A percentile compares a stretch with the other conserved stretches of the same genome.
Evolutionary conservation across 2,113 vertebrate species (phyloP).

Genomic region (Pollimyrus isidori): DNA sequence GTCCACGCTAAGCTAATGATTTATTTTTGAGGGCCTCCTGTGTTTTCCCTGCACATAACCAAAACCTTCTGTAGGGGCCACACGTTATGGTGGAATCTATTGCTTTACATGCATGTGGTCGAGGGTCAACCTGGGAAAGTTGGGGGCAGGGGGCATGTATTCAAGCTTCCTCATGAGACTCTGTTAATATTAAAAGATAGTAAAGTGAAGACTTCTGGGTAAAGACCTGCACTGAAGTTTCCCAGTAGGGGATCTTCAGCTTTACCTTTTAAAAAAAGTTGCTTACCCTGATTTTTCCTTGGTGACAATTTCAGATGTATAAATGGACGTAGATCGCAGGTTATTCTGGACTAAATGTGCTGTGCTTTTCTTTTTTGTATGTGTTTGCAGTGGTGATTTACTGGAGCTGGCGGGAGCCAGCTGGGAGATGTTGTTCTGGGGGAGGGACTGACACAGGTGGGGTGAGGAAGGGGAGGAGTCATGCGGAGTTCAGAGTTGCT

Average conservation of each 20-base stretch:
- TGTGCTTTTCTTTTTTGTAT: background rate
- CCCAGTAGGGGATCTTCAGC: background rate
- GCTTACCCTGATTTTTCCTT: background rate
- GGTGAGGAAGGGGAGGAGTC: background rate
- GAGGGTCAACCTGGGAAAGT: background rate
- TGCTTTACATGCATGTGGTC: background rate
- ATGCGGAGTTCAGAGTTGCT: constrained; percentile 20
- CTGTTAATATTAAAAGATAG: background rate
- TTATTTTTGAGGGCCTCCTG: background rate
- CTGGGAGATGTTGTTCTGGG: background rate
- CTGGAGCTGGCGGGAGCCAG: background rate
- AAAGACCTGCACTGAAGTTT: background rate
- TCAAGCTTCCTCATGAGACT: background rate
- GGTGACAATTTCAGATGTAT: background rate
- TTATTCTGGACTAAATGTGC: background rate
- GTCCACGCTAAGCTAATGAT: background rate
- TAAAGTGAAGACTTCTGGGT: background rate
- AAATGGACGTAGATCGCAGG: background rate
- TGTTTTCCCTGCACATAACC: background rate
- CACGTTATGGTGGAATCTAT: background rate
- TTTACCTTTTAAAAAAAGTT: background rate
- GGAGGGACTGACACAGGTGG: background rate
- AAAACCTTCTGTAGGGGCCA: background rate
- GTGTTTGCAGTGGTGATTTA: background rate
- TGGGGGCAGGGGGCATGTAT: background rate